phyloP scores from a whole-genome alignment of 2,888 invertebrate species.

The Cordilura impudica region DNA sequence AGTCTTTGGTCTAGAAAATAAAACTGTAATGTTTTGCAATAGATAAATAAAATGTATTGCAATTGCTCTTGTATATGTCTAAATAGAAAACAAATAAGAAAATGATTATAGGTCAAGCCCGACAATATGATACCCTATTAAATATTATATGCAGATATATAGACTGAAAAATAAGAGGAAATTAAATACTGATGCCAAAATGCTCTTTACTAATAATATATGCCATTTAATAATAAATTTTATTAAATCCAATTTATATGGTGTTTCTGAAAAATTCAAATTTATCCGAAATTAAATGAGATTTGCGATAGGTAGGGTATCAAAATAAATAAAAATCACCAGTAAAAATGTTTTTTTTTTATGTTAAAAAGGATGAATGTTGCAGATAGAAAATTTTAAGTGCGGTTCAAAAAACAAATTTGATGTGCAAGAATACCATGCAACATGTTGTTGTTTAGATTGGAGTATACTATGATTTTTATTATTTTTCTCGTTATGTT shows the following conservation, averaged over 20 bases:
- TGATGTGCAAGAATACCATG: slow-evolving; percentile 28
- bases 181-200: too few relatives aligned
- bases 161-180: not conserved
- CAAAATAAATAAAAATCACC: slow-evolving; percentile 25
- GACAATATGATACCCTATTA: not conserved
- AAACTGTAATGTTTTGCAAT: not conserved
- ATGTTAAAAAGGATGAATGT: slow-evolving; percentile 13
- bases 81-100: too few relatives aligned
- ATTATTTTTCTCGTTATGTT: not conserved
- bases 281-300: too few relatives aligned
- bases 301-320: too few relatives aligned
- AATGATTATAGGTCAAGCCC: too few relatives aligned
- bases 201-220: too few relatives aligned
- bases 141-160: not conserved
- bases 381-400: not conserved
- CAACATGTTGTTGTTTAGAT: slow-evolving; percentile 40
- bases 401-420: slow-evolving; percentile 24
- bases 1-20: not conserved
- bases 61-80: too few relatives aligned
- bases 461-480: slow-evolving; percentile 1
- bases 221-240: too few relatives aligned
- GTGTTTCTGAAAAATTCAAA: too few relatives aligned
- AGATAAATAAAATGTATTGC: slow-evolving; percentile 12
- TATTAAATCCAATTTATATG: too few relatives aligned
- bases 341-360: slow-evolving; percentile 15